phyloP scores from a whole-genome alignment of 2,113 vertebrate species.

The rat (Rattus norvegicus) region DNA sequence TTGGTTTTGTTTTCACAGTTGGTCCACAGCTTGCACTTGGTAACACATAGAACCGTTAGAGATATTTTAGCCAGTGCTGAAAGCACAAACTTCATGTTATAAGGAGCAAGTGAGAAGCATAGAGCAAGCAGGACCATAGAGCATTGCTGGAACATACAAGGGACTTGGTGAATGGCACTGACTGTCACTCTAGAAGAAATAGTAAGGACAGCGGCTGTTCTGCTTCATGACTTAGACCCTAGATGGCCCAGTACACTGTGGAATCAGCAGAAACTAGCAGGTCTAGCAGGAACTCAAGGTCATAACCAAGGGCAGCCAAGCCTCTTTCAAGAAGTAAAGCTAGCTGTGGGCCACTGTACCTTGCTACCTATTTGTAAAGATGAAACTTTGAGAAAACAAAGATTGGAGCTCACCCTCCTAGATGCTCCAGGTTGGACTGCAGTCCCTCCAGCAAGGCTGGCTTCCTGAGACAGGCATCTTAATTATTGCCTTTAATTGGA shows the following conservation, averaged over 20 bases:
- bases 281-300: background rate
- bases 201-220: background rate
- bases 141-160: background rate
- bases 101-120: background rate
- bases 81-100: background rate
- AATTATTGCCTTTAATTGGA: background rate
- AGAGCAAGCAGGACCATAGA: background rate
- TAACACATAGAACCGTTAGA: background rate
- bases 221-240: background rate
- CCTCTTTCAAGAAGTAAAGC: background rate
- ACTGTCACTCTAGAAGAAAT: background rate
- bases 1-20: background rate
- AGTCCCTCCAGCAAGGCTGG: rapidly evolving
- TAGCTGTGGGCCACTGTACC: background rate
- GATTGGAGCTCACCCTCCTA: background rate
- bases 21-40: background rate
- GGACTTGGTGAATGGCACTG: background rate
- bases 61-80: background rate
- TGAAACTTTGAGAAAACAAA: background rate
- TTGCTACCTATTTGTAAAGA: background rate
- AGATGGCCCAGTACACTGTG: background rate
- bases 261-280: background rate
- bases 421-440: background rate
- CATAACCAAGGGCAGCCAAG: background rate
- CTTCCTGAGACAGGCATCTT: background rate